Conservation (phyloP, 2,113 vertebrate genomes). For the Gobius niger region DNA sequence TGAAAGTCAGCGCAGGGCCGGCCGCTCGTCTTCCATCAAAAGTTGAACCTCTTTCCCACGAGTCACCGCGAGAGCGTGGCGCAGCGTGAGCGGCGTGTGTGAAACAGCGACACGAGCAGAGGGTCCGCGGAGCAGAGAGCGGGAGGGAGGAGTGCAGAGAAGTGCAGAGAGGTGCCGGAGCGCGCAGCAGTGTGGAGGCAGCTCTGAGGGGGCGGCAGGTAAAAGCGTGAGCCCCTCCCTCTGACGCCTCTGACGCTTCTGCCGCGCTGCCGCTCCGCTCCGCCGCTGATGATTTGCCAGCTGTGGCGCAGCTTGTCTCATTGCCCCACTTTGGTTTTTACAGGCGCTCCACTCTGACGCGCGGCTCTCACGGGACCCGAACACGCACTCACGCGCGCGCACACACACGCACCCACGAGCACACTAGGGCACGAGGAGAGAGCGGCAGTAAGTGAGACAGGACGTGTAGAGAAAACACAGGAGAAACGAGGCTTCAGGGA, state of each 20-base stretch:
- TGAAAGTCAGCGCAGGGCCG: slow-evolving; percentile 76
- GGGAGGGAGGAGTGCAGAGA: slow-evolving; percentile 41
- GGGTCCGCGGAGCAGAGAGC: slow-evolving; percentile 60
- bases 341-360: slow-evolving; percentile 72
- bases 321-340: slow-evolving; percentile 74
- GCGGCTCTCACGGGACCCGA: slow-evolving; percentile 68
- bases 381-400: not conserved
- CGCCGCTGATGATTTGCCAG: slow-evolving; percentile 79
- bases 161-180: slow-evolving; percentile 67
- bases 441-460: slow-evolving; percentile 2
- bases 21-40: slow-evolving; percentile 80
- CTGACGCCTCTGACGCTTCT: slow-evolving; percentile 10
- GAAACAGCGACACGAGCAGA: slow-evolving; percentile 55
- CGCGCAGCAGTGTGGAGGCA: slow-evolving; percentile 69
- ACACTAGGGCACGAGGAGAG: slow-evolving; percentile 16
- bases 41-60: slow-evolving; percentile 66
- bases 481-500: not conserved
- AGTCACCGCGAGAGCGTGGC: slow-evolving; percentile 43
- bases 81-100: not conserved
- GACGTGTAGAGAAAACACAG: not conserved
- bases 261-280: slow-evolving; percentile 2
- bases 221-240: slow-evolving; percentile 78
- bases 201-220: slow-evolving; percentile 79
- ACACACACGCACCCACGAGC: not conserved
- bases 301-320: slow-evolving; percentile 77